Evolutionary conservation across 2,113 vertebrate species (phyloP).

Genomic region (Syngnathus typhle): DNA sequence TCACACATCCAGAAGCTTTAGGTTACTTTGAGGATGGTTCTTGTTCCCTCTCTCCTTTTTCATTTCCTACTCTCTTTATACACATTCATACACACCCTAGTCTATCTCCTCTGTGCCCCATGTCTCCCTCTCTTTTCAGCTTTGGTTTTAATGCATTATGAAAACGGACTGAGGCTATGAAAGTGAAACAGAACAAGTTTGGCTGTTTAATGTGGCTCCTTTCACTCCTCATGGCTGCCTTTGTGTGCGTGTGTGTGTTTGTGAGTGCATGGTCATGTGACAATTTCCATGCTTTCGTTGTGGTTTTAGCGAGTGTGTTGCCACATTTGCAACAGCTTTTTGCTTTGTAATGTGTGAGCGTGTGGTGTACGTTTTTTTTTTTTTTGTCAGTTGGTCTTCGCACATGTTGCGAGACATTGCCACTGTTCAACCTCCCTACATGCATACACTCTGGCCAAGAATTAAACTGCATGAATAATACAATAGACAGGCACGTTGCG

Average conservation of each 20-base stretch:
- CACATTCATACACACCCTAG: conserved; percentile 13
- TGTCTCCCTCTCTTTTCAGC: conserved; percentile 51
- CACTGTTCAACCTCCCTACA: conserved; percentile 40
- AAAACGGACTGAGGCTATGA: conserved; percentile 69
- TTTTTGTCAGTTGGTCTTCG: conserved; percentile 29
- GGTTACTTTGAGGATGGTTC: conserved; percentile 56
- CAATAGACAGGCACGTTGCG: conserved; percentile 41
- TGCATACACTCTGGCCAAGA: conserved; percentile 39
- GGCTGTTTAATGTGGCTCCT: conserved; percentile 65
- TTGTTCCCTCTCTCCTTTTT: conserved; percentile 29
- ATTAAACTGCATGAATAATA: conserved; percentile 64
- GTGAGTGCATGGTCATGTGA: not conserved
- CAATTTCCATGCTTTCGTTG: conserved; percentile 7
- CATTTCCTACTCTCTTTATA: conserved; percentile 21
- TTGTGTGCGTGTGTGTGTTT: conserved; percentile 9
- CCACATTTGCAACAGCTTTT: conserved; percentile 10
- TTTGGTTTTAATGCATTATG: conserved; percentile 69
- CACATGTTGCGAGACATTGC: conserved; percentile 34
- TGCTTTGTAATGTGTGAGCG: conserved; percentile 16
- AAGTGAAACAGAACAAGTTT: conserved; percentile 63
- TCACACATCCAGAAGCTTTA: conserved; percentile 49
- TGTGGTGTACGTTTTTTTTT: conserved; percentile 9
- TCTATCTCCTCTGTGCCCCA: conserved; percentile 26
- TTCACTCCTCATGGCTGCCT: conserved; percentile 61
- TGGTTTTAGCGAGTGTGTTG: conserved; percentile 26